Conservation (phyloP, 2,888 invertebrate species). For the Ophion slaviceki region DNA sequence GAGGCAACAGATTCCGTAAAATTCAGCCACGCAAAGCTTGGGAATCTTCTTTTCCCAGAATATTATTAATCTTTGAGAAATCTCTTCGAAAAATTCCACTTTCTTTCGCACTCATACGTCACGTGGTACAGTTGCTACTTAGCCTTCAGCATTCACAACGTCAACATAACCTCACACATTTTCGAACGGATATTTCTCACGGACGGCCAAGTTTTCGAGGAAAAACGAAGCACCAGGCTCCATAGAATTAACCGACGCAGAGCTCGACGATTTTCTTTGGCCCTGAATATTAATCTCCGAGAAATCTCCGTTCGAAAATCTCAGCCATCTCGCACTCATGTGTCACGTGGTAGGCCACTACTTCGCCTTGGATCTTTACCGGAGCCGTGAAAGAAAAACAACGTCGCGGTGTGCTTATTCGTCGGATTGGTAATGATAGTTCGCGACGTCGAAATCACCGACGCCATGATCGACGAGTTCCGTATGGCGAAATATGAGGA, state of each 20-base stretch:
- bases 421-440: constrained; percentile 81
- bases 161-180: no score
- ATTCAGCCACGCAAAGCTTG: background rate
- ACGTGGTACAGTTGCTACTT: background rate
- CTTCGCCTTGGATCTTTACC: constrained; percentile 82
- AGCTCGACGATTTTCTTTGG: background rate
- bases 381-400: constrained; percentile 90
- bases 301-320: background rate
- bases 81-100: background rate
- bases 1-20: no score
- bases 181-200: background rate
- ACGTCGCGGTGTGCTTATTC: constrained; percentile 86
- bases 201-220: no score
- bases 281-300: background rate
- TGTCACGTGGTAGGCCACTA: background rate
- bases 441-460: constrained; percentile 66
- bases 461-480: constrained; percentile 66
- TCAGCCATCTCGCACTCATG: background rate
- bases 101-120: background rate
- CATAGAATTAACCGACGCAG: background rate
- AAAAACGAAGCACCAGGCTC: no score
- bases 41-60: background rate
- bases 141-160: background rate
- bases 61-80: background rate
- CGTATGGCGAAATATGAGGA: background rate